Evolutionary conservation across 2,888 invertebrate genomes (phyloP).

Genomic region (Spilarctia lutea): DNA sequence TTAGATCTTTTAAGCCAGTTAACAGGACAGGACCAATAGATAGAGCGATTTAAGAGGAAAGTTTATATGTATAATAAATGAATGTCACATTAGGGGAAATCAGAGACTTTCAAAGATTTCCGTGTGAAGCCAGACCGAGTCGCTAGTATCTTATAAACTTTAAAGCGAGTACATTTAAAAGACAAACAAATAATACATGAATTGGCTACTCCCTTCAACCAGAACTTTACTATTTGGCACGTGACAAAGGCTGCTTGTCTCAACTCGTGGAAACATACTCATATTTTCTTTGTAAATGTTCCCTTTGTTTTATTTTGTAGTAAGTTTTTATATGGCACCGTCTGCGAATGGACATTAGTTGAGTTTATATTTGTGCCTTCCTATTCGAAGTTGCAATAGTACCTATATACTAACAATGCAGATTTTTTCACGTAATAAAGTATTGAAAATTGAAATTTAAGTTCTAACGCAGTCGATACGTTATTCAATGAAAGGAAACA

Average conservation of each 20-base stretch:
- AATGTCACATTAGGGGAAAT: too few relatives aligned
- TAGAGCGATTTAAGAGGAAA: too few relatives aligned
- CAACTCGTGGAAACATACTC: conserved; percentile 34
- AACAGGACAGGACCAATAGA: too few relatives aligned
- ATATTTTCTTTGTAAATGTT: conserved; percentile 49
- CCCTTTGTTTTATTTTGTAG: conserved; percentile 39
- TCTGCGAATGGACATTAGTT: background rate
- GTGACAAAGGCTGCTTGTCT: conserved; percentile 53
- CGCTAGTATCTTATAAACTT: background rate
- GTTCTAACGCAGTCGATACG: conserved; percentile 10
- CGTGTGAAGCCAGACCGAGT: too few relatives aligned
- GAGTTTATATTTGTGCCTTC: conserved; percentile 3
- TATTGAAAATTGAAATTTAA: conserved; percentile 5
- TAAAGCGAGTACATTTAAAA: background rate
- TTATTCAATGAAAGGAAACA: conserved; percentile 5
- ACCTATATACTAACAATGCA: background rate
- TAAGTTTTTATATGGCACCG: conserved; percentile 15
- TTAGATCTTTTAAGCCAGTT: too few relatives aligned
- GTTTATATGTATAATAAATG: too few relatives aligned
- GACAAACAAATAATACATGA: conserved; percentile 17
- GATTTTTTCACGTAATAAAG: too few relatives aligned
- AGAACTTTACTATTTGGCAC: conserved; percentile 60
- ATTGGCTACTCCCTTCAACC: conserved; percentile 38
- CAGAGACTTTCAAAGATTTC: too few relatives aligned
- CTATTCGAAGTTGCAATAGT: too few relatives aligned